These are phyloP conservation scores for Alces alces DNA, from an alignment of 2,113 vertebrate genomes.

Conservation along the genomic window DNA sequence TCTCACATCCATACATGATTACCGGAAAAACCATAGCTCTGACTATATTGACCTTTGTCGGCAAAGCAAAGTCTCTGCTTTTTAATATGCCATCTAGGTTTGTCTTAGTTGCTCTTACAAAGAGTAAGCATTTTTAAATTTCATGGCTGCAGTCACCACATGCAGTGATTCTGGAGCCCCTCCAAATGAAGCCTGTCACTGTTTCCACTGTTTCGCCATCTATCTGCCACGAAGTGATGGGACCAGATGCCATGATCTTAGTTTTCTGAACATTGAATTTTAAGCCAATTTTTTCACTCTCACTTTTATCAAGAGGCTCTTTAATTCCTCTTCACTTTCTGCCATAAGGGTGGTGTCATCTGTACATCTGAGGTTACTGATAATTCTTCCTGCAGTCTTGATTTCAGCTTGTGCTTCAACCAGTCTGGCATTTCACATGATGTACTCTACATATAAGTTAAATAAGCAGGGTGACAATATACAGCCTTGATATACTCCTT, in stretches of 20 bases:
- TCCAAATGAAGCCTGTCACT: background rate
- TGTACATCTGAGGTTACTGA: background rate
- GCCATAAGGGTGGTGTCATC: background rate
- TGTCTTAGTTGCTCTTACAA: background rate
- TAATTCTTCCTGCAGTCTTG: background rate
- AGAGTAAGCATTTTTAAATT: background rate
- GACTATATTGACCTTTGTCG: background rate
- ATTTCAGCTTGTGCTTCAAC: background rate
- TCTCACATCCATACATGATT: background rate
- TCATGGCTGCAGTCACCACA: background rate
- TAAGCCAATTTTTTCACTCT: background rate
- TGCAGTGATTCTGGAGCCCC: background rate
- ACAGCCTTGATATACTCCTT: background rate
- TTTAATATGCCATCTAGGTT: background rate
- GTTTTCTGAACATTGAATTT: background rate
- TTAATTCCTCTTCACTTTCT: background rate
- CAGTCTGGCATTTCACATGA: background rate
- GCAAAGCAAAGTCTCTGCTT: background rate
- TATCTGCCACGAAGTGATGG: background rate
- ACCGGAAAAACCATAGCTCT: background rate
- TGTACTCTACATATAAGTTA: background rate
- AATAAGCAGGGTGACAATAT: background rate
- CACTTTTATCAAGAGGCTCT: background rate
- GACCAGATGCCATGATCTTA: background rate
- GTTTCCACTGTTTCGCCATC: background rate